A percentile compares a stretch with the other conserved stretches of the same genome.
phyloP scores from a whole-genome alignment of 2,113 vertebrate genomes.

The Python bivittatus region DNA sequence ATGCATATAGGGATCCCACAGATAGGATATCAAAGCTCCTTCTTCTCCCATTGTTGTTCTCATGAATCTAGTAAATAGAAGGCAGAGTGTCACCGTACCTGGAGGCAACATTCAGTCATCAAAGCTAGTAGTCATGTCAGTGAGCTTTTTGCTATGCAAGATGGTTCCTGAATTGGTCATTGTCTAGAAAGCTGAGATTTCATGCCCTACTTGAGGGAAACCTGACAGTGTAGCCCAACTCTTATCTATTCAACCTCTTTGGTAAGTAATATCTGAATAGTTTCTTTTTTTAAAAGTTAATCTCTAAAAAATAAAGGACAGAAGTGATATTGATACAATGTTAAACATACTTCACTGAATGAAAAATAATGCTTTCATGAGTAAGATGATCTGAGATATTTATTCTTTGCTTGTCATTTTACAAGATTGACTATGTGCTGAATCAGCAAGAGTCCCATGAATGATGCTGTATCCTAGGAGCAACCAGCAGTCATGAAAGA shows the following conservation, averaged over 20 bases:
- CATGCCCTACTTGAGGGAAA: not conserved
- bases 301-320: not conserved
- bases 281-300: not conserved
- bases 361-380: constrained; percentile 5
- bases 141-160: not conserved
- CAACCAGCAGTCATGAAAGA: constrained; percentile 1
- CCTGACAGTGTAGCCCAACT: not conserved
- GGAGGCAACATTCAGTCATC: not conserved
- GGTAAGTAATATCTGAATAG: not conserved
- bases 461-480: not conserved
- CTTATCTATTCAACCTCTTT: not conserved
- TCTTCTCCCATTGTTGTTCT: not conserved
- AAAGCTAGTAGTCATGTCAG: not conserved
- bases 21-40: not conserved
- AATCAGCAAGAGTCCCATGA: not conserved
- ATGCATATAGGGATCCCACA: not conserved
- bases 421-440: constrained; percentile 3
- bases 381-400: not conserved
- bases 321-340: not conserved
- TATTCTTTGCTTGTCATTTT: not conserved
- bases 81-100: not conserved
- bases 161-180: not conserved
- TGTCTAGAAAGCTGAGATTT: not conserved
- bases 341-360: not conserved
- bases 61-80: not conserved